Evolutionary conservation across 2,113 vertebrate species (phyloP), one percentile per base, ranked within the genome.

Genomic region (Sphaerodactylus townsendi): DNA sequence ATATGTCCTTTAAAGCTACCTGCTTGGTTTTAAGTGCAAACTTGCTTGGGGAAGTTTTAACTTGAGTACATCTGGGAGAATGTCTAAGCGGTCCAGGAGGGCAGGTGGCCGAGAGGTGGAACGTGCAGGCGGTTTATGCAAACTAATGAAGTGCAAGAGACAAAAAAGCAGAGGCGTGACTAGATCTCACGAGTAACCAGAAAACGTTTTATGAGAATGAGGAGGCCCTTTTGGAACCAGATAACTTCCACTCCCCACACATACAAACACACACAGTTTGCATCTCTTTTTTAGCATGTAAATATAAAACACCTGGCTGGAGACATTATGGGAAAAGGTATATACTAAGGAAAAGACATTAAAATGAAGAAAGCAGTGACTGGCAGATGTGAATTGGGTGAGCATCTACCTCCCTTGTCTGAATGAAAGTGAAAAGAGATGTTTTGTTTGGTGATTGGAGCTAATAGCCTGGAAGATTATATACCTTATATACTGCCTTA

Each of bases 181-280:
- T 35, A 30, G 10, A 4, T 3, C 39, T 71, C 2, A 33, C 62
- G 56, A 50, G 39, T 2, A 66, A 0, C 48, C 17, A 5, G 28
- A 64, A 70, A 48, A 48, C 10, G 6, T 65, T 3, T 1, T 39
- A 79, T 83, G 59, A 82, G 19, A 1, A 25, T 53, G 68, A 77
- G n/a, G 19, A 23, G 17, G 28, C 1, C 0, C 6, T 17, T 21
- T 19, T 64, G 0, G 0, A 44, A 33, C 17, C 28, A 35, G n/a
- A 33, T 50, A 23, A 59, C 15, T 6, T 21, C 56, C 15, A 10
- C 2, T 3, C 25, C 2, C 44, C 48, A 0, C 0, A 9, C 10
- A 9, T 13, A 14, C 10, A 10, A 50, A 50, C 50, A 14, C 50
- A 19, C 50, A 53, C 50, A 50, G 7, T 17, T 17, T 3, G 2